phyloP scores from a whole-genome alignment of 2,113 vertebrate species.

The Myanophis thanlyinensis region DNA sequence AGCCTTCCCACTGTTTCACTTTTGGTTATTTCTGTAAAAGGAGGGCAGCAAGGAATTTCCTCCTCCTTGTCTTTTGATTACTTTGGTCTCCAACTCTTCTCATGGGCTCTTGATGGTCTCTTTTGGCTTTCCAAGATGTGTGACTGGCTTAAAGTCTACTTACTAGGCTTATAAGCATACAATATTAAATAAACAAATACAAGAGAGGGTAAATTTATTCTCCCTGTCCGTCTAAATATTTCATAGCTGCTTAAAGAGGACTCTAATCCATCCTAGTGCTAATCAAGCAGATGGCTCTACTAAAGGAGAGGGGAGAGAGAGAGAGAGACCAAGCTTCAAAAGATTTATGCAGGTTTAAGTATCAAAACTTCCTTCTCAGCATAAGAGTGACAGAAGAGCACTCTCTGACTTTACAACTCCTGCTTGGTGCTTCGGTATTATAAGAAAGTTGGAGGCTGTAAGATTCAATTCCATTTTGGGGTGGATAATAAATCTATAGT shows the following conservation, averaged over 20 bases:
- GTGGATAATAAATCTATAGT: not conserved
- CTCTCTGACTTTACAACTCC: not conserved
- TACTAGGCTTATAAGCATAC: not conserved
- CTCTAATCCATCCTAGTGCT: not conserved
- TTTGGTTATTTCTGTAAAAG: not conserved
- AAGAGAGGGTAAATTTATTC: not conserved
- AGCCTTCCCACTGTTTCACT: not conserved
- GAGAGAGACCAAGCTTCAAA: not conserved
- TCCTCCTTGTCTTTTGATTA: not conserved
- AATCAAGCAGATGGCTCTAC: not conserved
- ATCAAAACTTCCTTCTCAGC: not conserved
- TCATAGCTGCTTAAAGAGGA: not conserved
- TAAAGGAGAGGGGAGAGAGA: not conserved
- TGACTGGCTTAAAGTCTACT: not conserved
- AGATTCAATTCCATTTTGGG: not conserved
- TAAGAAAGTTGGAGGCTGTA: not conserved
- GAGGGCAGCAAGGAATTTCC: not conserved
- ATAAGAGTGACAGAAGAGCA: not conserved
- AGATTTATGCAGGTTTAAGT: not conserved
- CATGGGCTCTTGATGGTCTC: not conserved
- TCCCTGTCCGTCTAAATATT: not conserved
- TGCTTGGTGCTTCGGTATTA: not conserved
- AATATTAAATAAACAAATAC: not conserved
- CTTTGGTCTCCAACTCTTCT: not conserved
- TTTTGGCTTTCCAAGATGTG: not conserved